phyloP scores from a whole-genome alignment of 2,797 vertebrate genomes.

The Arnoldichthys spilopterus region DNA sequence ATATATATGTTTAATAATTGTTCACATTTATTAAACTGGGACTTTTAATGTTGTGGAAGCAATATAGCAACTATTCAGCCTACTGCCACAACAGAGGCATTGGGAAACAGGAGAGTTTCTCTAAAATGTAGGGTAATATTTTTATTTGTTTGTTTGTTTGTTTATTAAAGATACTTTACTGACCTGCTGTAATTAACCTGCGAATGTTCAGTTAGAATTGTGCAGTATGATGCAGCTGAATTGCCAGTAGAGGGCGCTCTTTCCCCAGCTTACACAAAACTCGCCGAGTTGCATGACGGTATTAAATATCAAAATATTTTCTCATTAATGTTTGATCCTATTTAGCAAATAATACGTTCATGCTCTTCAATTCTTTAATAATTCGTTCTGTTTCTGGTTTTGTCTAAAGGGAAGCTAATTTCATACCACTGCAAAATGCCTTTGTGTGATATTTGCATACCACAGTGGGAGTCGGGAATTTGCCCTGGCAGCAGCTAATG shows the following conservation, averaged over 20 bases:
- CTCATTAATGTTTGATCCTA: background rate
- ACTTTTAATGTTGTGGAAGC: no score
- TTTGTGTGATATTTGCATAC: background rate
- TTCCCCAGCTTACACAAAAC: background rate
- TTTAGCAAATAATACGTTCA: background rate
- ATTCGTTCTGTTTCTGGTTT: background rate
- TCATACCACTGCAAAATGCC: background rate
- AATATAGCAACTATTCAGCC: no score
- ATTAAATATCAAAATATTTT: background rate
- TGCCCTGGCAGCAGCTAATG: background rate
- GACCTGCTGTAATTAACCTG: no score
- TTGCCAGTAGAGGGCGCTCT: conserved; percentile 8
- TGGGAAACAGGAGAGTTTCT: no score
- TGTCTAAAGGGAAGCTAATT: no score
- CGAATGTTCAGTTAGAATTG: no score
- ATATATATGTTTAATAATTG: no score
- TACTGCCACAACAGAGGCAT: no score
- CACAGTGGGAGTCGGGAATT: background rate
- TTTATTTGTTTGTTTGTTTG: no score
- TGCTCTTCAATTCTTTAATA: background rate
- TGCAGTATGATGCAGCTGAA: background rate
- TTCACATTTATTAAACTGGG: no score
- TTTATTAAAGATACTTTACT: no score
- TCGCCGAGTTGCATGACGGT: background rate
- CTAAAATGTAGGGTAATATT: no score